Evolutionary conservation across 1,140 invertebrate species (phyloP), one percentile per base, ranked within the genome.

Genomic region (Psilanteris sp.): DNA sequence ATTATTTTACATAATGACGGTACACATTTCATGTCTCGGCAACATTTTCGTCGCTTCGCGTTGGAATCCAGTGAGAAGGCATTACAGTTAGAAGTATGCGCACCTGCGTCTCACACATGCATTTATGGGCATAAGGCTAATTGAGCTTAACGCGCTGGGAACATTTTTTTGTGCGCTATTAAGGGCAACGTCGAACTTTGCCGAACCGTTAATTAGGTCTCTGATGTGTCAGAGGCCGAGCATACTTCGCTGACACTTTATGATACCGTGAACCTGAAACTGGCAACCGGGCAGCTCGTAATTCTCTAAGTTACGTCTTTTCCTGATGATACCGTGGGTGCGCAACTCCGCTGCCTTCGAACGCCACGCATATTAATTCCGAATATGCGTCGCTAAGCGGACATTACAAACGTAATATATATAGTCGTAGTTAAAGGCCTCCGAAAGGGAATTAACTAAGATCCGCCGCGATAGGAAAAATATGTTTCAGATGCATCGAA

Each of bases 201-300:
- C 59, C 24, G 26, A 75, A 79, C 81, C 73, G 80, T 79, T 79
- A 80, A 84, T 81, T 81, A 79, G 66, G 57, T 55, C 70, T 70
- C 43, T 57, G 59, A 76, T 79, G 67, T 79, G 67, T 68, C 57
- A 61, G 54, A 73, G 61, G 64, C 68, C 61, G 62, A 48, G 14
- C 36, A 52, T 43, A 61, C 31, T 20, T 20, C 31, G 59, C 22
- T 46, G 62, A 70, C 57, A 74, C 46, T 70, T 78, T 78, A 73
- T 29, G 66, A 78, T 70, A 78, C 36, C 43, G 44, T 43, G 52
- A 36, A 39, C 13, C 24, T 14, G 10, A 24, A 61, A 52, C 27
- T 68, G 52, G 15, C 34, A 64, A 66, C 41, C 22, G 29, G 4
- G 20, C 20, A 29, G 70, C 50, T 44, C 70, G 61, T 74, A 74